Percentiles rank a stretch among this genome's conserved stretches.
Evolutionary conservation across 2,888 invertebrate genomes (phyloP).

Genomic region (Molorchus minor): DNA sequence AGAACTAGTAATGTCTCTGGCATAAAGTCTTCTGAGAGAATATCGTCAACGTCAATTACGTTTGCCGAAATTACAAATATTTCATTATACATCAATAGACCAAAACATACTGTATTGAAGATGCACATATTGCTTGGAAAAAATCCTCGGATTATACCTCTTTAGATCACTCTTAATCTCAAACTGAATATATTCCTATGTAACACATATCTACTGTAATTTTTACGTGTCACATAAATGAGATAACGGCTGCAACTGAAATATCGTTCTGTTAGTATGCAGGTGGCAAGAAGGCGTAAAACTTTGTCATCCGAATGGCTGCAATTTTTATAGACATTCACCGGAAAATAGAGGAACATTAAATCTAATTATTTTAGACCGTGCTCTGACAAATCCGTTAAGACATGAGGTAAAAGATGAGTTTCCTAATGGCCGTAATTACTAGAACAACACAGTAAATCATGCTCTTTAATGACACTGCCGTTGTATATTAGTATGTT

Average conservation of each 20-base stretch:
- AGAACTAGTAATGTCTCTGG: slow-evolving; percentile 71
- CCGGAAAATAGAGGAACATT: slow-evolving; percentile 43
- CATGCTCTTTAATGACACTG: too few species aligned
- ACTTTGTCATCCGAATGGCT: slow-evolving; percentile 35
- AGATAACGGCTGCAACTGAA: background rate
- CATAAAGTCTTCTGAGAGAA: slow-evolving; percentile 75
- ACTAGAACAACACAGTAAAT: too few species aligned
- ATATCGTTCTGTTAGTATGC: slow-evolving; percentile 3
- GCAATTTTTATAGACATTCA: slow-evolving; percentile 34
- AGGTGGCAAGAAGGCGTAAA: slow-evolving; percentile 33
- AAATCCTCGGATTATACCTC: too few species aligned
- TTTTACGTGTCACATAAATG: background rate
- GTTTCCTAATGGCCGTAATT: slow-evolving; percentile 6
- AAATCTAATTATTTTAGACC: slow-evolving; percentile 29
- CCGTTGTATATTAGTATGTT: too few species aligned
- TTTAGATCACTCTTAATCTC: too few species aligned
- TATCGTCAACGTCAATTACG: slow-evolving; percentile 69
- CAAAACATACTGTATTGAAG: too few species aligned
- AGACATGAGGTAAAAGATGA: slow-evolving; percentile 3
- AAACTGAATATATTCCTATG: too few species aligned
- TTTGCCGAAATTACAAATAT: slow-evolving; percentile 27
- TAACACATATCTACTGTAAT: too few species aligned
- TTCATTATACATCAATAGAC: too few species aligned
- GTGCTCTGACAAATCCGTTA: slow-evolving; percentile 28
- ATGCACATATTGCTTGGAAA: too few species aligned